A percentile compares a stretch with the other conserved stretches of the same genome.
Evolutionary conservation across 2,113 vertebrate species (phyloP).

Genomic region (Urocitellus parryii): DNA sequence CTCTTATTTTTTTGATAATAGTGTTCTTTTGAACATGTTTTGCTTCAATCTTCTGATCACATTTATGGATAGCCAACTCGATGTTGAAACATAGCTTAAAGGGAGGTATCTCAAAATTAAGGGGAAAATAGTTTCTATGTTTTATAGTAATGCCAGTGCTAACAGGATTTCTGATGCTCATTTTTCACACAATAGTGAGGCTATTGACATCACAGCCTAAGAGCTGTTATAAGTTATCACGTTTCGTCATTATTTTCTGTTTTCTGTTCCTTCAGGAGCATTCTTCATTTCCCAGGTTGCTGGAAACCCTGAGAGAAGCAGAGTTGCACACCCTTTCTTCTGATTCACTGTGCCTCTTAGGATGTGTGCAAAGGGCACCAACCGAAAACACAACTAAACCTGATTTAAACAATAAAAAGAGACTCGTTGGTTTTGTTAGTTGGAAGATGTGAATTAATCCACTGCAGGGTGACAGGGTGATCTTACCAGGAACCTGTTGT

Average conservation of each 20-base stretch:
- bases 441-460: background rate
- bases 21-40: background rate
- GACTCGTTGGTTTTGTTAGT: background rate
- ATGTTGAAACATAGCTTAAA: background rate
- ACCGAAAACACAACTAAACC: slow-evolving; percentile 21
- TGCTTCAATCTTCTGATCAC: background rate
- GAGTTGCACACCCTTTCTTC: background rate
- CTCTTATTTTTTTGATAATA: slow-evolving; percentile 11
- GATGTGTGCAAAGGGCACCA: background rate
- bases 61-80: slow-evolving; percentile 13
- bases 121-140: background rate
- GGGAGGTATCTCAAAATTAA: background rate
- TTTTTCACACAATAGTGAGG: slow-evolving; percentile 38
- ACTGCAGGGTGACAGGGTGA: background rate
- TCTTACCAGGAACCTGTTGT: background rate
- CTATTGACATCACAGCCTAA: background rate
- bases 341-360: background rate
- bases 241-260: background rate
- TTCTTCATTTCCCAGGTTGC: background rate
- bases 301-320: background rate
- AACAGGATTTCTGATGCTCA: background rate
- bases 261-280: background rate
- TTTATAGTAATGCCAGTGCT: background rate
- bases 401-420: background rate
- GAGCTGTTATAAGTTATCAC: background rate